Conservation (phyloP, 2,888 invertebrate genomes). For the Cristatella mucedo region DNA sequence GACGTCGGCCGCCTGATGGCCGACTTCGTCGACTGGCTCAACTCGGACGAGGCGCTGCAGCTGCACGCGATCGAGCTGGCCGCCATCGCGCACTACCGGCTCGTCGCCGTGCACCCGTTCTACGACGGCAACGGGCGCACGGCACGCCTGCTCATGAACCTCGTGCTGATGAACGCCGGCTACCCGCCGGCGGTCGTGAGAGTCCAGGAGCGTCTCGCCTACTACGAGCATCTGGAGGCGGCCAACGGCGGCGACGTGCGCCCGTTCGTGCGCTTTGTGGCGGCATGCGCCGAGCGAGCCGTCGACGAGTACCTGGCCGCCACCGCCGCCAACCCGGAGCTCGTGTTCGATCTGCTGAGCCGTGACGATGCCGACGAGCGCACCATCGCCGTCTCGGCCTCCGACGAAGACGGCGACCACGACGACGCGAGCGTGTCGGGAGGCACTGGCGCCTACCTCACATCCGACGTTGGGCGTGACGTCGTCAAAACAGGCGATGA, state of each 20-base stretch:
- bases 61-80: constrained; percentile 85
- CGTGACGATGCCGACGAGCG: constrained; percentile 2
- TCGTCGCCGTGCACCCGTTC: constrained; percentile 93
- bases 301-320: constrained; percentile 72
- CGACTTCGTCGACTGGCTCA: constrained; percentile 75
- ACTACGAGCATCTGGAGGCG: constrained; percentile 68
- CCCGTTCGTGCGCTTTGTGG: constrained; percentile 88
- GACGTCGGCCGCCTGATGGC: constrained; percentile 63
- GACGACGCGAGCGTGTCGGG: no score
- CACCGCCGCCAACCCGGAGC: constrained; percentile 46
- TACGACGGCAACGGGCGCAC: constrained; percentile 91
- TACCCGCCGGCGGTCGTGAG: constrained; percentile 87
- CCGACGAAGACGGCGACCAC: no score
- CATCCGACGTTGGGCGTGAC: no score
- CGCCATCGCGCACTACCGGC: constrained; percentile 85
- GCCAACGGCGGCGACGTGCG: constrained; percentile 87
- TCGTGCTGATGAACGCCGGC: constrained; percentile 74
- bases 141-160: constrained; percentile 83
- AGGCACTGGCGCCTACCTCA: no score
- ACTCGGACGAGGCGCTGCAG: constrained; percentile 63
- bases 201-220: constrained; percentile 55
- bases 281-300: constrained; percentile 66
- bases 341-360: not conserved
- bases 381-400: no score
- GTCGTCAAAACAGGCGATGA: no score